These are phyloP conservation scores for Anticlea derivata DNA, from an alignment of 2,888 invertebrate species.

Conservation along the genomic window DNA sequence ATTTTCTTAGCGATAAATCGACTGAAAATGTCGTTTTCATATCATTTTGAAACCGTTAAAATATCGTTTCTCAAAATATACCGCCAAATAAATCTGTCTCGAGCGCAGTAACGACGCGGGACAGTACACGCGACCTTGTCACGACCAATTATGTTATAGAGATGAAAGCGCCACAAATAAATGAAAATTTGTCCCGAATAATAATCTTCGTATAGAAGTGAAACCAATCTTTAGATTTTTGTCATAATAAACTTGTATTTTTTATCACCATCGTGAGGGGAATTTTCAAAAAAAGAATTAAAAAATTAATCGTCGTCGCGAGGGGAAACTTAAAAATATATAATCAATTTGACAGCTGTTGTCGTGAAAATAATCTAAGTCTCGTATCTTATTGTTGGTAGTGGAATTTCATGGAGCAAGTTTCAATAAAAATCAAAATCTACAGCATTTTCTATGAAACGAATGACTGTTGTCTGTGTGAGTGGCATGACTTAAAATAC, in stretches of 20 bases:
- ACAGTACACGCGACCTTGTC: conserved; percentile 42
- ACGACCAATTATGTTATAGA: conserved; percentile 48
- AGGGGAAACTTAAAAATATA: no score
- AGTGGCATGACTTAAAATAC: no score
- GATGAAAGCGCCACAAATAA: conserved; percentile 45
- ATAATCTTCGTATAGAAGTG: background rate
- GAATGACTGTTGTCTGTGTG: no score
- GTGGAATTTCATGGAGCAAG: no score
- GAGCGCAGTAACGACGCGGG: conserved; percentile 40
- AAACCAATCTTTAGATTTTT: conserved; percentile 1
- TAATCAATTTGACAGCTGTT: no score
- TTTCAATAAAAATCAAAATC: no score
- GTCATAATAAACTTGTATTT: background rate
- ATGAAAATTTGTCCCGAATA: background rate
- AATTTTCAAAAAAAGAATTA: no score
- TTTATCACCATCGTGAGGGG: background rate
- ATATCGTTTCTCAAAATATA: conserved; percentile 29
- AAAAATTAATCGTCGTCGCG: no score
- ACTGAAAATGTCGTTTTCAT: background rate
- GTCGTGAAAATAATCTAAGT: no score
- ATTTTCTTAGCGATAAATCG: no score
- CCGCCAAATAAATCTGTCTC: conserved; percentile 38
- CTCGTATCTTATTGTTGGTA: no score
- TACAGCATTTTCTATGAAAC: no score
- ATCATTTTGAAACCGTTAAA: conserved; percentile 8